phyloP scores from a whole-genome alignment of 2,113 vertebrate species.

The Gnathonemus echidnorhynchus region DNA sequence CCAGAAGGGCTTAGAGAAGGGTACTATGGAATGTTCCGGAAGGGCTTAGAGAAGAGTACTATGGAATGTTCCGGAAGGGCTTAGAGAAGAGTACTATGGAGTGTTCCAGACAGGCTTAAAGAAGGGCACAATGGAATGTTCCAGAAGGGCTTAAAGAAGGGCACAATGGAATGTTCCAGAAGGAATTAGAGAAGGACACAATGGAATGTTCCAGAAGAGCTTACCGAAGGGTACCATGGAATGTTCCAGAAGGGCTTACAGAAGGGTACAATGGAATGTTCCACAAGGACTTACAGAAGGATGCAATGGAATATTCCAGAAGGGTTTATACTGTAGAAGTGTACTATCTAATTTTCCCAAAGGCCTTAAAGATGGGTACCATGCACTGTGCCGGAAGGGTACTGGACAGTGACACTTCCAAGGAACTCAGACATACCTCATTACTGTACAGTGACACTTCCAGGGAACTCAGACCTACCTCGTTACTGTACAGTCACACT shows the following conservation, averaged over 20 bases:
- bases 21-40: neutral
- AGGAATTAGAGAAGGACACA: accelerated
- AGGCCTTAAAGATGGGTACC: neutral
- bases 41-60: neutral
- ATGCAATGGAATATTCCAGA: neutral
- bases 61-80: neutral
- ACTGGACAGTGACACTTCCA: neutral
- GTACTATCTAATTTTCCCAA: neutral
- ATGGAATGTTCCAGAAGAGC: neutral
- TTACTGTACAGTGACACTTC: no score
- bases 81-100: neutral
- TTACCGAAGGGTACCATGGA: no score
- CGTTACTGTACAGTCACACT: neutral
- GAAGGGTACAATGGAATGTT: neutral
- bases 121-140: neutral
- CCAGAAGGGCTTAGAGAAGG: neutral
- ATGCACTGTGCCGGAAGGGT: neutral
- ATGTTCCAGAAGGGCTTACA: neutral
- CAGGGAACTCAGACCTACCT: no score
- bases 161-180: neutral
- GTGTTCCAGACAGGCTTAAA: neutral
- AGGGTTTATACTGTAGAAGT: neutral
- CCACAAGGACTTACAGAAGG: neutral
- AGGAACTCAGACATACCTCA: no score
- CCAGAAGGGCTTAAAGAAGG: neutral